Base-by-base conservation (phyloP, 2,113 vertebrate genomes). In the Neodon shergylaensis region DNA sequence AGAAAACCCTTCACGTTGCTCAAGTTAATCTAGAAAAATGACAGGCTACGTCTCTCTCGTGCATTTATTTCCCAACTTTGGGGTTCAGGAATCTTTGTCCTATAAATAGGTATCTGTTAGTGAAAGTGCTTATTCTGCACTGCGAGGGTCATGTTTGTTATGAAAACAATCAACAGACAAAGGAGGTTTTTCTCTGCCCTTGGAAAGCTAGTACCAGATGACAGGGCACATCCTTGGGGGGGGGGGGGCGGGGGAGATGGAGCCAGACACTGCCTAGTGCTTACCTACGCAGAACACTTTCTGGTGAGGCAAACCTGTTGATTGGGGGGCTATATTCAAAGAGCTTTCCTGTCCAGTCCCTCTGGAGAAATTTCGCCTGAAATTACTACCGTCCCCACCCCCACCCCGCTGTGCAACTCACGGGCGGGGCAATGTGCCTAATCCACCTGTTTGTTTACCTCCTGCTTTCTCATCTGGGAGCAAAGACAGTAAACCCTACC, bases 361-460 rank as follows among this genome's bases (percentile, higher is more conserved):
- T 54, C 3, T 24, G n/a, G 81, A 19, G n/a, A n/a, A 58, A 58
- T 58, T 58, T 24, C 3, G 1, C n/a, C 87, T 91, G 93, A 95
- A 90, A 33, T 82, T 17, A 31, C 0, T 49, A 24, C 36, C 31
- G 21, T 6, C 13, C 8, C 39, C 28, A 19, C 6, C 26, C 26
- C 9, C 54, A 4, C 28, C 3, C 22, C 42, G 54, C 65, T 2
- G 61, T 0, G 92, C 19, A 77, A 63, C 61, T 58, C 7, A n/a
- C 52, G 91, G 88, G 85, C 22, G 2, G 95, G 63, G 36, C 0
- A 31, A 13, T 49, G 92, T 19, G 49, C 44, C 11, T 54, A 95
- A 97, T 82, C 85, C 77, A 85, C 77, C 70, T 77, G 88, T 94
- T 86, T 74, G 52, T 76, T 85, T 96, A 93, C 94, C 88, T 87